phyloP scores from a whole-genome alignment of 2,797 vertebrate genomes.

The Naso thynnoides region DNA sequence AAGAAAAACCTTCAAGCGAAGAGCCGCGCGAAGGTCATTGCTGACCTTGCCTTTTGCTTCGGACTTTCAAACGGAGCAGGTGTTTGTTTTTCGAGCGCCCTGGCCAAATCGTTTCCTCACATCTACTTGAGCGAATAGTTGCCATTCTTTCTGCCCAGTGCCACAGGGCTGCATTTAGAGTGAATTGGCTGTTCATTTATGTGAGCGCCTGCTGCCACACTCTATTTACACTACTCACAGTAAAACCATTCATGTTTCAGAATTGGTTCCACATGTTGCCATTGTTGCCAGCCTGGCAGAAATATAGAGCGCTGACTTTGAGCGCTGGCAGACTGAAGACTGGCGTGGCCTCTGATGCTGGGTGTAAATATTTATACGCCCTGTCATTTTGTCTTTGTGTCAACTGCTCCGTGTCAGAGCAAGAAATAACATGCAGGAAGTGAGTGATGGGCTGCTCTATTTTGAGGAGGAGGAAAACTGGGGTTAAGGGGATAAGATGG shows the following conservation, averaged over 20 bases:
- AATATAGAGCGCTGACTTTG: conserved; percentile 40
- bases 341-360: conserved; percentile 62
- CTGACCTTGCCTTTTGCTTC: conserved; percentile 34
- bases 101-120: conserved; percentile 44
- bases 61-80: conserved; percentile 51
- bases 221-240: conserved; percentile 63
- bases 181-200: conserved; percentile 59
- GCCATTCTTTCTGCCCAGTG: conserved; percentile 58
- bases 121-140: conserved; percentile 55
- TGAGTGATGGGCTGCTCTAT: conserved; percentile 72
- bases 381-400: conserved; percentile 77
- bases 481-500: conserved; percentile 71
- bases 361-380: conserved; percentile 78
- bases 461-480: conserved; percentile 58
- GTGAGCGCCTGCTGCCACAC: conserved; percentile 54
- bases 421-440: conserved; percentile 63
- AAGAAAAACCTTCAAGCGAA: conserved; percentile 29
- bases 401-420: conserved; percentile 66
- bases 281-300: conserved; percentile 54
- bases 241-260: conserved; percentile 65
- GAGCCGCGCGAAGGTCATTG: not conserved
- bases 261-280: conserved; percentile 76
- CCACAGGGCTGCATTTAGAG: conserved; percentile 62
- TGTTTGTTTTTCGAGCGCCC: conserved; percentile 53
- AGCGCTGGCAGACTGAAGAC: conserved; percentile 55